Evolutionary conservation across 2,888 invertebrate species (phyloP).

Genomic region (Strigamia transsilvanica): DNA sequence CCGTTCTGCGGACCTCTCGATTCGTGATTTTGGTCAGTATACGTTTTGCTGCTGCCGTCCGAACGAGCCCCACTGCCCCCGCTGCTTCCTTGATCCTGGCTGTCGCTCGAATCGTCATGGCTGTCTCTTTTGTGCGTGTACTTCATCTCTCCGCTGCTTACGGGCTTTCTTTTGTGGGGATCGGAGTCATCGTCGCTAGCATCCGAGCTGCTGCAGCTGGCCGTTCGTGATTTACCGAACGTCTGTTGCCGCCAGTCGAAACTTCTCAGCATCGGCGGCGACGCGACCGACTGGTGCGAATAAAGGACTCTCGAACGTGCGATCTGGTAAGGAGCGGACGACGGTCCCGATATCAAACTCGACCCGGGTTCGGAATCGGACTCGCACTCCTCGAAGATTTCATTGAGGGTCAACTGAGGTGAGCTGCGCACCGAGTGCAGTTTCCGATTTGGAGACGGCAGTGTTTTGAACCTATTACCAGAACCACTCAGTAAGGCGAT

Average conservation of each 20-base stretch:
- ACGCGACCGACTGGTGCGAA: conserved; percentile 59
- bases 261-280: conserved; percentile 64
- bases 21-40: background rate
- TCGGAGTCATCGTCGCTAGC: conserved; percentile 85
- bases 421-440: conserved; percentile 66
- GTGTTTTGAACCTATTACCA: conserved; percentile 69
- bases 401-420: conserved; percentile 70
- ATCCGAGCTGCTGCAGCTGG: conserved; percentile 93
- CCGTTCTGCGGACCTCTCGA: background rate
- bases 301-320: conserved; percentile 54
- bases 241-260: conserved; percentile 68
- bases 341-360: conserved; percentile 56
- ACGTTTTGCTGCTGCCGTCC: conserved; percentile 3
- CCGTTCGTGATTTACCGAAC: conserved; percentile 77
- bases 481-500: conserved; percentile 59
- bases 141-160: conserved; percentile 70
- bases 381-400: conserved; percentile 75
- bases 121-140: conserved; percentile 75
- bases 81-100: conserved; percentile 67
- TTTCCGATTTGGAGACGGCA: conserved; percentile 69
- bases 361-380: conserved; percentile 62
- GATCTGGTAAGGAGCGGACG: conserved; percentile 58
- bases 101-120: conserved; percentile 79
- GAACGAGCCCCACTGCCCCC: conserved; percentile 16
- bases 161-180: conserved; percentile 71